phyloP scores from a whole-genome alignment of 2,888 invertebrate genomes.

The Calameuta filiformis region DNA sequence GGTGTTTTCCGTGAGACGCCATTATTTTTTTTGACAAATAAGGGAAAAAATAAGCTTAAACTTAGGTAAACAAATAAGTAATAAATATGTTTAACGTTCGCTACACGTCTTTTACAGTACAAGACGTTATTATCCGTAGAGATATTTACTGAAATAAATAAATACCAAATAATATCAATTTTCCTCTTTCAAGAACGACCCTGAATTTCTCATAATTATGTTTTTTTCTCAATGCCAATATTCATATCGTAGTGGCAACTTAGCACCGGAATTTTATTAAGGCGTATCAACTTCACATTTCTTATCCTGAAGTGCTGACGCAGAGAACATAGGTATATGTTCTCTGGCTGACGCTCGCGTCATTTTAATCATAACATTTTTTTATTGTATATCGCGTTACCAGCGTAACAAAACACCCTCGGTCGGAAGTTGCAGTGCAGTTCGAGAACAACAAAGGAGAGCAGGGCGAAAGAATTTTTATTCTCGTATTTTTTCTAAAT shows the following conservation, averaged over 20 bases:
- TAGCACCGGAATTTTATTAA: background rate
- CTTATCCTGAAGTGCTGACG: background rate
- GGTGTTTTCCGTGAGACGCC: too few species aligned
- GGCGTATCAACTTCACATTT: background rate
- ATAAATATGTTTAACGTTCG: background rate
- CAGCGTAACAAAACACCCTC: background rate
- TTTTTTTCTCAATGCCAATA: background rate
- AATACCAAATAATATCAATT: background rate
- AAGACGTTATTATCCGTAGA: background rate
- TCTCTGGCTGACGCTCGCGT: background rate
- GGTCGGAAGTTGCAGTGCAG: background rate
- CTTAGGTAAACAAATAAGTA: background rate
- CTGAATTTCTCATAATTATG: background rate
- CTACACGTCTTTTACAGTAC: background rate
- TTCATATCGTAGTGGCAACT: background rate
- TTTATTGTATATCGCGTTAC: background rate
- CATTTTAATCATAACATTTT: background rate
- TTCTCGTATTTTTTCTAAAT: background rate
- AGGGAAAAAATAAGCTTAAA: background rate
- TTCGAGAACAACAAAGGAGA: background rate
- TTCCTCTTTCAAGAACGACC: background rate
- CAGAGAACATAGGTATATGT: too few species aligned
- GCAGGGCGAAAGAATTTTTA: background rate
- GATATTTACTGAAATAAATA: background rate
- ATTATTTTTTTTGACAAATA: background rate